phyloP scores from a whole-genome alignment of 2,113 vertebrate species.

The Cinclus mexicanus region DNA sequence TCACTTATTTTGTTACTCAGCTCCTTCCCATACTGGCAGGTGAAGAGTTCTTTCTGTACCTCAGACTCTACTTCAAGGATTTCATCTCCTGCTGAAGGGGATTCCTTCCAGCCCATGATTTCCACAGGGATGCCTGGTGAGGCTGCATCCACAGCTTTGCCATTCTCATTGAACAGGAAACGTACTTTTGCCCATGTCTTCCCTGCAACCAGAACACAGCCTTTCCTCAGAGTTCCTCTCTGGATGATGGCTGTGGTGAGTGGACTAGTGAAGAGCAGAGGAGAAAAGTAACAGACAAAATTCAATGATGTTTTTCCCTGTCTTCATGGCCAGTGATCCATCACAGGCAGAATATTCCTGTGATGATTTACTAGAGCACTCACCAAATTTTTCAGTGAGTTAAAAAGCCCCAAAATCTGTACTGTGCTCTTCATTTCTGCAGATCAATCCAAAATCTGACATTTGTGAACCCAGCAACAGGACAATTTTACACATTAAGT shows the following conservation, averaged over 20 bases:
- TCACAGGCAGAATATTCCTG: background rate
- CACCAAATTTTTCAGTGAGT: background rate
- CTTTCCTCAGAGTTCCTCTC: constrained; percentile 86
- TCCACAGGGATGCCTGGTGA: constrained; percentile 84
- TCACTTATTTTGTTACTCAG: background rate
- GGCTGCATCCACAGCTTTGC: constrained; percentile 72
- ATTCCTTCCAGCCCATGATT: constrained; percentile 92
- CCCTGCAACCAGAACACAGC: constrained; percentile 88
- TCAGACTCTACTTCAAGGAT: constrained; percentile 95
- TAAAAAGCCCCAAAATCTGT: background rate
- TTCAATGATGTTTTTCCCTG: background rate
- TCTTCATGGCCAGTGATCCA: rapidly evolving
- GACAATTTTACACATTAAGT: background rate
- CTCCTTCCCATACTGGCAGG: background rate
- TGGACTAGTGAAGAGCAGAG: constrained; percentile 64
- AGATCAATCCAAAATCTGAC: background rate
- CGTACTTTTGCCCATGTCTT: constrained; percentile 93
- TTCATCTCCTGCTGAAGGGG: constrained; percentile 89
- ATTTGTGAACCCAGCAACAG: background rate
- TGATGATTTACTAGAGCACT: background rate
- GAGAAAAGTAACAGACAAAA: background rate
- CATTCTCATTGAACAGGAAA: constrained; percentile 89
- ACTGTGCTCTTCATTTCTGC: background rate
- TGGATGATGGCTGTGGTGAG: constrained; percentile 90
- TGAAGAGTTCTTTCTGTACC: constrained; percentile 70